These are phyloP conservation scores for Aethes cnicana DNA, from an alignment of 2,888 invertebrate genomes.

Conservation along the genomic window DNA sequence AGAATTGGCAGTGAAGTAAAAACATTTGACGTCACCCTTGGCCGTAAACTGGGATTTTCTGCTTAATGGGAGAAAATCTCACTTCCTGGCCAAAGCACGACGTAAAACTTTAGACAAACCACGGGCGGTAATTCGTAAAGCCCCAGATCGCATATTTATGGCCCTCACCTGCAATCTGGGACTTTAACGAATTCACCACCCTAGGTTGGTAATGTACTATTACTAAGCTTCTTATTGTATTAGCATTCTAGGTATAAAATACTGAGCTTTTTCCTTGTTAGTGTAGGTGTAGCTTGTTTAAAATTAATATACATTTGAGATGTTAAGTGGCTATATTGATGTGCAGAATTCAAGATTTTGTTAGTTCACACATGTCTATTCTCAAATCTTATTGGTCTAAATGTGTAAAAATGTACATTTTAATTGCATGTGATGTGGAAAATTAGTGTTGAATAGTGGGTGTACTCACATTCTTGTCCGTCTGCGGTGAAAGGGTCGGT, in stretches of 20 bases:
- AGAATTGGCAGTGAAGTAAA: slow-evolving; percentile 57
- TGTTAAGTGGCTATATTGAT: not conserved
- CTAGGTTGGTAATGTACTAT: too few relatives aligned
- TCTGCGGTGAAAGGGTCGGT: slow-evolving; percentile 70
- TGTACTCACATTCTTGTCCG: slow-evolving; percentile 76
- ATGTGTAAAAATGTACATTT: slow-evolving; percentile 25
- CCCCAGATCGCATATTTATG: too few relatives aligned
- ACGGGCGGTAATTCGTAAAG: too few relatives aligned
- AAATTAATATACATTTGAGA: slow-evolving; percentile 3
- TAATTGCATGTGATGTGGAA: slow-evolving; percentile 22
- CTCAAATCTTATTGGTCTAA: not conserved
- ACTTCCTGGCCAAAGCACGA: too few relatives aligned
- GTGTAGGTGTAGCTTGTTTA: slow-evolving; percentile 1
- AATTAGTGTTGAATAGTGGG: slow-evolving; percentile 6
- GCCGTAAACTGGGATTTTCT: too few relatives aligned
- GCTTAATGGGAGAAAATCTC: too few relatives aligned
- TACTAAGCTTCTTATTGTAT: slow-evolving; percentile 37
- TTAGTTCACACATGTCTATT: slow-evolving; percentile 11
- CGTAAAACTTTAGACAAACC: too few relatives aligned
- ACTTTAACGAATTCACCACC: too few relatives aligned
- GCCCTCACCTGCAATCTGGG: too few relatives aligned
- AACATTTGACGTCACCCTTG: too few relatives aligned
- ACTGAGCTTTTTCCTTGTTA: slow-evolving; percentile 11
- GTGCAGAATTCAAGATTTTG: slow-evolving; percentile 13
- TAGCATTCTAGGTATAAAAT: slow-evolving; percentile 29